phyloP scores from a whole-genome alignment of 2,113 vertebrate species.

The Festucalex cinctus region DNA sequence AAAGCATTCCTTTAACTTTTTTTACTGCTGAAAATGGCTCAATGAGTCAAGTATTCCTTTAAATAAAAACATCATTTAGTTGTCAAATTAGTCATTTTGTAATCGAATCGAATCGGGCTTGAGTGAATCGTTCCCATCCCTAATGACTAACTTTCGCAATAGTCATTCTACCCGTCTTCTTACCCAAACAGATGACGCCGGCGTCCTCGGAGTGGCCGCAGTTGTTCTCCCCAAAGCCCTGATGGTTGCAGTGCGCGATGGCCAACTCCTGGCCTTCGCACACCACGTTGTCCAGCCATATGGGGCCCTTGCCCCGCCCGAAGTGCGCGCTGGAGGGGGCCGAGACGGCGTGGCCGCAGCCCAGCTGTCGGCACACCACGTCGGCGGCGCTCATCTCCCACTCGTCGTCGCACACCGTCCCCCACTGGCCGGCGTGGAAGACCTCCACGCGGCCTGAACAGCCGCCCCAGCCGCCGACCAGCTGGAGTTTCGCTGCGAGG shows the following conservation, averaged over 20 bases:
- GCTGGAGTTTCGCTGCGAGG: slow-evolving; percentile 19
- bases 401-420: slow-evolving; percentile 48
- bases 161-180: not conserved
- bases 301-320: slow-evolving; percentile 54
- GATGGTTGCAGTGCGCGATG: slow-evolving; percentile 51
- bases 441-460: slow-evolving; percentile 57
- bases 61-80: no score
- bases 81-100: no score
- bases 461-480: slow-evolving; percentile 31
- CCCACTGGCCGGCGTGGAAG: slow-evolving; percentile 36
- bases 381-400: slow-evolving; percentile 39
- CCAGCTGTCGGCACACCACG: slow-evolving; percentile 55
- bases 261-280: slow-evolving; percentile 51
- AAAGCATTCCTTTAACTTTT: no score
- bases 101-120: no score
- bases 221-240: slow-evolving; percentile 48
- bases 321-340: slow-evolving; percentile 44
- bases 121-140: no score
- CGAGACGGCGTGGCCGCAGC: slow-evolving; percentile 50
- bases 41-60: no score
- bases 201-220: slow-evolving; percentile 65
- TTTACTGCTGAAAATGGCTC: no score
- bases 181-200: slow-evolving; percentile 63
- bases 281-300: slow-evolving; percentile 63
- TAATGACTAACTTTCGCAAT: no score